These are phyloP conservation scores for Sericinus montela DNA, from an alignment of 2,888 invertebrate species.

Conservation along the genomic window DNA sequence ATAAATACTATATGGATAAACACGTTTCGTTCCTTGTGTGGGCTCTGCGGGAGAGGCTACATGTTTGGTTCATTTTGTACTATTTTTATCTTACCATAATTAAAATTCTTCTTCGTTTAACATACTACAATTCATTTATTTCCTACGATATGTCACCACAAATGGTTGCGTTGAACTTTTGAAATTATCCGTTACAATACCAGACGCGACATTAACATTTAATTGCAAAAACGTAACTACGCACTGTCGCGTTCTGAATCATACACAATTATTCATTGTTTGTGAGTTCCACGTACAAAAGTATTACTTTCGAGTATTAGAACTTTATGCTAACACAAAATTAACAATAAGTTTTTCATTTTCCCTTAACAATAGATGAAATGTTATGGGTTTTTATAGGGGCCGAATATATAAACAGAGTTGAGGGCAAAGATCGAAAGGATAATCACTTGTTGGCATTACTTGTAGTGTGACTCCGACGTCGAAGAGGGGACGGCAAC, in stretches of 20 bases:
- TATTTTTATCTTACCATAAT: slow-evolving; percentile 13
- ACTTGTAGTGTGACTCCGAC: slow-evolving; percentile 41
- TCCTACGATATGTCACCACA: slow-evolving; percentile 18
- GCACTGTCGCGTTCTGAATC: slow-evolving; percentile 49
- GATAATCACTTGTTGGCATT: slow-evolving; percentile 57
- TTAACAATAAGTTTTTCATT: slow-evolving; percentile 5
- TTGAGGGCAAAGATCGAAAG: slow-evolving; percentile 43
- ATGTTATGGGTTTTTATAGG: not conserved
- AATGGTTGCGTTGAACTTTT: slow-evolving; percentile 28
- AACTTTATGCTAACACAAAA: not conserved
- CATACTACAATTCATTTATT: slow-evolving; percentile 8
- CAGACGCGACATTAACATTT: no score
- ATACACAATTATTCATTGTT: slow-evolving; percentile 45
- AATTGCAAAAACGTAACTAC: slow-evolving; percentile 35
- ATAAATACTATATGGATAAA: slow-evolving; percentile 25
- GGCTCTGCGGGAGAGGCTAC: slow-evolving; percentile 55
- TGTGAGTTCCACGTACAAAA: slow-evolving; percentile 29
- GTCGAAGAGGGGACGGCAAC: slow-evolving; percentile 52
- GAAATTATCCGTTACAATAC: slow-evolving; percentile 36
- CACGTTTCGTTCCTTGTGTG: slow-evolving; percentile 38
- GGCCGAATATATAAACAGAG: slow-evolving; percentile 19
- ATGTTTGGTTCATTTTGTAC: slow-evolving; percentile 7
- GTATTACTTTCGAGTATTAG: no score
- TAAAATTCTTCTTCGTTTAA: not conserved
- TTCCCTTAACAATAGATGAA: not conserved